Conservation (phyloP, 2,113 vertebrate species). For the Myodes glareolus region DNA sequence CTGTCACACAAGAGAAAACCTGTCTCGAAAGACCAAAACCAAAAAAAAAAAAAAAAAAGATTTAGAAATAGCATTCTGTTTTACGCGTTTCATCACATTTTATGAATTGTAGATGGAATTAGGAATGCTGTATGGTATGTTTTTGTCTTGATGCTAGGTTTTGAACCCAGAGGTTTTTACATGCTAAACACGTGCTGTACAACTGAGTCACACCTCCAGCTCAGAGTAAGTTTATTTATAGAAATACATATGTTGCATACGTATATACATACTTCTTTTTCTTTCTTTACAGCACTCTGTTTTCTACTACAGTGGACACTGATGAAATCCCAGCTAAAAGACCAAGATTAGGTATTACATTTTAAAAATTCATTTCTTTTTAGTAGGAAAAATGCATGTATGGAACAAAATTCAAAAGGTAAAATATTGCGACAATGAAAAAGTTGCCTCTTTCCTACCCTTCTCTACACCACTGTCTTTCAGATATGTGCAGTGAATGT, state of each 20-base stretch:
- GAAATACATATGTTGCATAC: neutral
- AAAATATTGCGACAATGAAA: slow-evolving; percentile 42
- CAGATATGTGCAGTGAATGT: neutral
- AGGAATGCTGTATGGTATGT: neutral
- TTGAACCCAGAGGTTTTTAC: neutral
- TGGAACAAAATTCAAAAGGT: slow-evolving; percentile 59
- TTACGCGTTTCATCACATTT: slow-evolving; percentile 12
- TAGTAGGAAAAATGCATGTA: slow-evolving; percentile 45
- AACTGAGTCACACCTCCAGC: neutral
- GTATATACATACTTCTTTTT: neutral
- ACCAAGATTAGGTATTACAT: slow-evolving; percentile 81
- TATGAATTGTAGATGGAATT: neutral
- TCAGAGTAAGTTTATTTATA: slow-evolving; percentile 31
- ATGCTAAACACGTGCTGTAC: neutral
- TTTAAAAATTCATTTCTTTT: slow-evolving; percentile 40
- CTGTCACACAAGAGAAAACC: no score
- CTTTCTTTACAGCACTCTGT: slow-evolving; percentile 75
- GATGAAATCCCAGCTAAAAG: slow-evolving; percentile 79
- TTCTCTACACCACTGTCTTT: slow-evolving; percentile 25
- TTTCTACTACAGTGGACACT: slow-evolving; percentile 71
- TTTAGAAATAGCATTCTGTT: slow-evolving; percentile 18
- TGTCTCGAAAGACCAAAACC: no score
- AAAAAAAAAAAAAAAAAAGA: neutral
- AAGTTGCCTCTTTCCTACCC: slow-evolving; percentile 43
- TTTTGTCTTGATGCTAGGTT: neutral